Conservation (phyloP, 1,140 invertebrate genomes). For the Zaprionus camerounensis region DNA sequence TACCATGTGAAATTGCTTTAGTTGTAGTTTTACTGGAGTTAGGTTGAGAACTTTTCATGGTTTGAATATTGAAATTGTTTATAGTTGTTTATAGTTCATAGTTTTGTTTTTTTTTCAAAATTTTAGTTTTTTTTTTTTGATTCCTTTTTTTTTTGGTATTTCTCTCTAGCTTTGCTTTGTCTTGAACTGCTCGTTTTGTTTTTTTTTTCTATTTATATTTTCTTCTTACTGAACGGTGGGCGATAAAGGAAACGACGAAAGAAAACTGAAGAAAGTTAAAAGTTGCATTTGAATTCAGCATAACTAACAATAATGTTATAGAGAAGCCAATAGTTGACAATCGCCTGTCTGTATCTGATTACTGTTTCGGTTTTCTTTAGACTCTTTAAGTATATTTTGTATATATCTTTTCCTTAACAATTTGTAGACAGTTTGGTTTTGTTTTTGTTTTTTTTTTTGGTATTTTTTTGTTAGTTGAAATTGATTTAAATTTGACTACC, state of each 20-base stretch:
- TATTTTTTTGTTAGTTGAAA: constrained; percentile 23
- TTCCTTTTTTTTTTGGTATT: not conserved
- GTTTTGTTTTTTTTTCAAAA: constrained; percentile 11
- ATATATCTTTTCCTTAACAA: constrained; percentile 6
- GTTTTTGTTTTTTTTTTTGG: constrained; percentile 13
- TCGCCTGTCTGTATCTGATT: constrained; percentile 1
- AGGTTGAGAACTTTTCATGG: constrained; percentile 17
- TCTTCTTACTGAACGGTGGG: constrained; percentile 41
- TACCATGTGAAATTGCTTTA: constrained; percentile 28
- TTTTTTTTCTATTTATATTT: not conserved
- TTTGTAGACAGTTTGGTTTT: constrained; percentile 8
- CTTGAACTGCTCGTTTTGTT: not conserved
- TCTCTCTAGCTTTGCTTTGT: constrained; percentile 5
- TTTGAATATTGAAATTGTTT: constrained; percentile 8
- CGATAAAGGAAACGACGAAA: constrained; percentile 46
- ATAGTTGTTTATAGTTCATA: constrained; percentile 18
- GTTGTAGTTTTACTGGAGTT: constrained; percentile 4
- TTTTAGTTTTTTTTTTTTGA: constrained; percentile 1
- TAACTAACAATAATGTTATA: constrained; percentile 21
- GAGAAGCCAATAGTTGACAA: constrained; percentile 30
- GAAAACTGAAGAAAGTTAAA: constrained; percentile 28
- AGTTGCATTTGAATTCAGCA: constrained; percentile 26
- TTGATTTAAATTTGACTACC: constrained; percentile 56
- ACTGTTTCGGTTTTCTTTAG: not conserved
- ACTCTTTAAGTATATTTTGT: not conserved